Conservation (phyloP, 1,140 invertebrate genomes). For the Procambarus virginalis region DNA sequence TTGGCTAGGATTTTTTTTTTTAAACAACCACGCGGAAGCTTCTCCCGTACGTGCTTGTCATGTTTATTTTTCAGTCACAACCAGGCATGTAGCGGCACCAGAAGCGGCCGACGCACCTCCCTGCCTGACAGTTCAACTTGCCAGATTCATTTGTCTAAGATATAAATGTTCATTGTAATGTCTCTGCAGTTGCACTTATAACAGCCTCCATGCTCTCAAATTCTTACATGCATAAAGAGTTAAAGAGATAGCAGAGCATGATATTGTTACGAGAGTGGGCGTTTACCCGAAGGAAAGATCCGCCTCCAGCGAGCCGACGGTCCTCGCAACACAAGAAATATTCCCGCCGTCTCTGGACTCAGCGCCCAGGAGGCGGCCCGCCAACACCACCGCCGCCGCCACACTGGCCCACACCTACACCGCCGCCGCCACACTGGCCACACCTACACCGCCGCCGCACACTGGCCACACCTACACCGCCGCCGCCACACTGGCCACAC, state of each 20-base stretch:
- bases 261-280: background rate
- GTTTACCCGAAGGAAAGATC: background rate
- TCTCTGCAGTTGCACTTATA: too few species aligned
- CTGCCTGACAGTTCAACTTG: background rate
- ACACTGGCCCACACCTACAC: background rate
- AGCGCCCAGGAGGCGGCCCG: background rate
- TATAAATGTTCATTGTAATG: background rate
- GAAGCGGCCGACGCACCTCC: slow-evolving; percentile 16
- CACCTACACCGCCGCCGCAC: too few species aligned
- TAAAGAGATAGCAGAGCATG: too few species aligned
- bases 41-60: slow-evolving; percentile 12
- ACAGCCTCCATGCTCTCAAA: too few species aligned
- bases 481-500: too few species aligned
- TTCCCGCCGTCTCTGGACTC: background rate
- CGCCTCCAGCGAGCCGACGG: slow-evolving; percentile 10
- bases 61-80: slow-evolving; percentile 27
- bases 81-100: background rate
- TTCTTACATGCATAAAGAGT: too few species aligned
- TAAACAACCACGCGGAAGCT: slow-evolving; percentile 26
- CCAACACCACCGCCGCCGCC: too few species aligned
- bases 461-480: too few species aligned
- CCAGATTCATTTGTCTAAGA: background rate
- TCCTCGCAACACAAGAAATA: slow-evolving; percentile 35
- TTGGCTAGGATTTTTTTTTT: background rate
- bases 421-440: too few species aligned